These are phyloP conservation scores for Hedychridium roseum DNA, from an alignment of 2,888 invertebrate genomes.

Conservation along the genomic window DNA sequence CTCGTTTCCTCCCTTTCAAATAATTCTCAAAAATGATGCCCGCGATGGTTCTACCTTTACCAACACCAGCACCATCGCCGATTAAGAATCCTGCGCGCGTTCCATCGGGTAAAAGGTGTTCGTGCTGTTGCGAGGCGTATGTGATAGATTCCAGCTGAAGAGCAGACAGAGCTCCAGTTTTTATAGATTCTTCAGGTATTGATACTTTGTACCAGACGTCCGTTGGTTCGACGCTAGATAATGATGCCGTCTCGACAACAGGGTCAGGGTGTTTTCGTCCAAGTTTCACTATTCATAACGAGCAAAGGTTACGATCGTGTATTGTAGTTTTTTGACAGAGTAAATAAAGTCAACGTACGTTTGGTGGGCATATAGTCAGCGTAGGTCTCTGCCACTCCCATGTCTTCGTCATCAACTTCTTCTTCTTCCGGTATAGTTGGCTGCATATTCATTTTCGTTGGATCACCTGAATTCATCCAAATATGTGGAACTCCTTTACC, in stretches of 20 bases:
- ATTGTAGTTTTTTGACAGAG: too few species aligned
- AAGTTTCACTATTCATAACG: conserved; percentile 75
- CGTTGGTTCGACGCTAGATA: conserved; percentile 94
- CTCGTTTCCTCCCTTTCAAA: conserved; percentile 88
- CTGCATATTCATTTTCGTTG: conserved; percentile 62
- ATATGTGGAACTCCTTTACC: conserved; percentile 70
- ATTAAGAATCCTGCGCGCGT: conserved; percentile 95
- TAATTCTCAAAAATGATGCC: conserved; percentile 99
- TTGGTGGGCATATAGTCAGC: conserved; percentile 98
- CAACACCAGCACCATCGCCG: conserved; percentile 98
- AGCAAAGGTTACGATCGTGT: conserved; percentile 3
- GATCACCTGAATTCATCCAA: conserved; percentile 67
- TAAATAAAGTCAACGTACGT: conserved; percentile 67
- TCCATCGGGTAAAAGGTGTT: conserved; percentile 86
- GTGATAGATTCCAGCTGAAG: conserved; percentile 97
- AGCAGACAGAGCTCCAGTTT: conserved; percentile 88
- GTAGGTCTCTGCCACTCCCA: conserved; percentile 98
- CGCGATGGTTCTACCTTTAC: conserved; percentile 97
- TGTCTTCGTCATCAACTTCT: conserved; percentile 92
- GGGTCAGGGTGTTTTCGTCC: conserved; percentile 98
- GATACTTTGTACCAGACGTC: conserved; percentile 89
- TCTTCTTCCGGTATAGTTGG: conserved; percentile 71
- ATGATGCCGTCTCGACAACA: conserved; percentile 97
- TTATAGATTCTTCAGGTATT: conserved; percentile 84
- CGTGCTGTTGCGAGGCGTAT: conserved; percentile 97